These are phyloP conservation scores for Apamea sordens DNA, from an alignment of 2,888 invertebrate species.

Conservation along the genomic window DNA sequence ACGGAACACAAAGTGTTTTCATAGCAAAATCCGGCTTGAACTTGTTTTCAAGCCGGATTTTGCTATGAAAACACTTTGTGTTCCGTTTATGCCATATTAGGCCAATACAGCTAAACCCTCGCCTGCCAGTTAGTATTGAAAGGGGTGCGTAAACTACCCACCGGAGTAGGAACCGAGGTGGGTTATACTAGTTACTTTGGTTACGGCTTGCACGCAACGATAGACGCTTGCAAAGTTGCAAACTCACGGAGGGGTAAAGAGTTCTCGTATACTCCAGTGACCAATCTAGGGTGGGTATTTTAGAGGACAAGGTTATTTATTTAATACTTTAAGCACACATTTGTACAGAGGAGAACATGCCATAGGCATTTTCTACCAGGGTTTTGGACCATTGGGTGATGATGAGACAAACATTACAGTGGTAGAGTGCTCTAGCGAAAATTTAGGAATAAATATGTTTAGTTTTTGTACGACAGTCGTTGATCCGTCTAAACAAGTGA, in stretches of 20 bases:
- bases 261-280: slow-evolving; percentile 4
- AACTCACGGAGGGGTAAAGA: not conserved
- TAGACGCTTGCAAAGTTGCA: slow-evolving; percentile 1
- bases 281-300: slow-evolving; percentile 25
- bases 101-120: not conserved
- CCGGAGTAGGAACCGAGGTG: not conserved
- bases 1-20: slow-evolving; percentile 8
- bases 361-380: too few species aligned
- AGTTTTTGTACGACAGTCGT: too few species aligned
- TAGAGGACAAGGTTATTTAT: not conserved
- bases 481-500: too few species aligned
- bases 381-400: too few species aligned
- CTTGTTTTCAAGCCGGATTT: too few species aligned
- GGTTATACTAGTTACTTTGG: slow-evolving; percentile 20
- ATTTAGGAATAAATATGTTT: too few species aligned
- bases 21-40: not conserved
- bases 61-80: too few species aligned
- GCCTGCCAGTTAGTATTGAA: not conserved
- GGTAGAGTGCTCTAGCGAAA: too few species aligned
- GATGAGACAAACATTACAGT: too few species aligned
- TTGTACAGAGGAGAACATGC: too few species aligned
- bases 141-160: not conserved
- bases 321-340: too few species aligned
- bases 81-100: too few species aligned
- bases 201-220: slow-evolving; percentile 12